A percentile compares a stretch with the other conserved stretches of the same genome.
phyloP scores from a whole-genome alignment of 2,113 vertebrate genomes.

The Ranitomeya imitator region DNA sequence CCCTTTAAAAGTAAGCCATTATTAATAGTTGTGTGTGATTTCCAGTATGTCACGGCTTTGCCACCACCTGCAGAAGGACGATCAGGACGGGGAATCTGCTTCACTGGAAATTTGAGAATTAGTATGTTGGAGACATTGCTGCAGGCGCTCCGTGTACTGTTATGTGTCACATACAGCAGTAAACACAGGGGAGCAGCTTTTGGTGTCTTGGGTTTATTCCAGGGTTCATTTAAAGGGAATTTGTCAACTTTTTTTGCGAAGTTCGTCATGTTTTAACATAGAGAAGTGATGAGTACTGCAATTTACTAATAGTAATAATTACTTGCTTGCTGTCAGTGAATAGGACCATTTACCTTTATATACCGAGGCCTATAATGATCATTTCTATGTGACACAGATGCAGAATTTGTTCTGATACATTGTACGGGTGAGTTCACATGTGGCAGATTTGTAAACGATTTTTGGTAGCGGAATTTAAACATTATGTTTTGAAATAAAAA shows the following conservation, averaged over 20 bases:
- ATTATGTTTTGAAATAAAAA: too few species aligned
- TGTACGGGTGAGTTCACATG: too few species aligned
- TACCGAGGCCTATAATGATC: too few species aligned
- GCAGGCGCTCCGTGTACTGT: not conserved
- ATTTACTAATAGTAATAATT: too few species aligned
- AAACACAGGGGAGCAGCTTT: not conserved
- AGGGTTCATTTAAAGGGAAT: not conserved
- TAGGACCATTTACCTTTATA: too few species aligned
- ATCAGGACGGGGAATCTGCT: not conserved
- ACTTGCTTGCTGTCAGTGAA: too few species aligned
- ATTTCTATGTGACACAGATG: too few species aligned
- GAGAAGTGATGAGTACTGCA: too few species aligned
- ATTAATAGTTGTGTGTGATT: not conserved
- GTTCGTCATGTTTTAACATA: too few species aligned
- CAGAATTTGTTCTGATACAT: too few species aligned
- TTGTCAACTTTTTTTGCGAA: not conserved
- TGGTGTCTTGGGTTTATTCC: slow-evolving; percentile 15
- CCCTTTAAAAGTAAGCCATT: not conserved
- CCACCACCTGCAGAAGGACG: slow-evolving; percentile 6
- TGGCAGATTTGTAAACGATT: too few species aligned
- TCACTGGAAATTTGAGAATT: not conserved
- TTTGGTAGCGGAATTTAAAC: too few species aligned
- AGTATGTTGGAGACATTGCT: not conserved
- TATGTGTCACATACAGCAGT: not conserved
- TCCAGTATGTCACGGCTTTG: not conserved